A percentile compares a stretch with the other conserved stretches of the same genome.
These are phyloP conservation scores for Microplitis demolitor DNA, from an alignment of 1,140 invertebrate species.

Conservation along the genomic window DNA sequence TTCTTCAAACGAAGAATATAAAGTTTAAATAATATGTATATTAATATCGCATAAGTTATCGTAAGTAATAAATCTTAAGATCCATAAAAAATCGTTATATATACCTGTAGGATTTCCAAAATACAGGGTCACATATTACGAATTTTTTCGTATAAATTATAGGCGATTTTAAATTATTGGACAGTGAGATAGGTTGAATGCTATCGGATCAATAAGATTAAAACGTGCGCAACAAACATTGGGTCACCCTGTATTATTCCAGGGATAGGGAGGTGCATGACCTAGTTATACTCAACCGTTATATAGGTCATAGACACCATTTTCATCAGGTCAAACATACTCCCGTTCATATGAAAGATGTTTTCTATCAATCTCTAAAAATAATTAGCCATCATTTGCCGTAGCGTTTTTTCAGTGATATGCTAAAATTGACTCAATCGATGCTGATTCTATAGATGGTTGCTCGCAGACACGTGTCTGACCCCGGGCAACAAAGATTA, in stretches of 20 bases:
- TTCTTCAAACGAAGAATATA: background rate
- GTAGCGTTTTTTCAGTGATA: too few relatives aligned
- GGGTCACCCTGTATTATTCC: conserved; percentile 58
- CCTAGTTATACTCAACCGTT: conserved; percentile 56
- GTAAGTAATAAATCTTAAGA: too few relatives aligned
- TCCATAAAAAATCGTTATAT: too few relatives aligned
- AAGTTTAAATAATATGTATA: background rate
- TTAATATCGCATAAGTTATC: too few relatives aligned
- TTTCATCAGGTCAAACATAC: conserved; percentile 33
- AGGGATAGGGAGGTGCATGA: conserved; percentile 57
- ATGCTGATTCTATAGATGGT: background rate
- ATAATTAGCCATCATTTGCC: too few relatives aligned
- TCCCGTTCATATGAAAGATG: background rate
- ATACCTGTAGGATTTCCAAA: too few relatives aligned
- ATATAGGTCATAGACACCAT: conserved; percentile 60
- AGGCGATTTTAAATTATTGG: background rate
- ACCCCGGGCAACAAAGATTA: conserved; percentile 4
- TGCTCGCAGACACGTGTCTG: background rate
- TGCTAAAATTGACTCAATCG: too few relatives aligned
- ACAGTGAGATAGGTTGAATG: background rate
- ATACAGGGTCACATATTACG: too few relatives aligned
- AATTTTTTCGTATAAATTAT: too few relatives aligned
- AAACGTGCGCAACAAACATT: conserved; percentile 23
- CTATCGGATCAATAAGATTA: conserved; percentile 27
- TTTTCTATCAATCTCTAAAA: background rate